Percentiles rank a stretch among this genome's conserved stretches.
Conservation (phyloP, 2,113 vertebrate genomes). For the Manacus vitellinus region DNA sequence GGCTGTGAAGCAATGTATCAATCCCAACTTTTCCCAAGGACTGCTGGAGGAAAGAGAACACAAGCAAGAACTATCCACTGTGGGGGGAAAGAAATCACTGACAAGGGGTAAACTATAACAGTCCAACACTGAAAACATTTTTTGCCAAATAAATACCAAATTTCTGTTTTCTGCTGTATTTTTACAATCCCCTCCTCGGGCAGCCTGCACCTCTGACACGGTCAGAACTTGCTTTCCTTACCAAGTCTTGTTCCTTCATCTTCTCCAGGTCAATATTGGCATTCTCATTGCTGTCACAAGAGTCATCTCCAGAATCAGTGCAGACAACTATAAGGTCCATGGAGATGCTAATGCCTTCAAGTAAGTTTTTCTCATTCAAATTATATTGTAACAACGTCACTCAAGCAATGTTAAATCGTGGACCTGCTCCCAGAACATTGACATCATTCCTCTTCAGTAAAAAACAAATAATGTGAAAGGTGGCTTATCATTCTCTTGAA, state of each 20-base stretch:
- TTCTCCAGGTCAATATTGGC: constrained; percentile 87
- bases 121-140: background rate
- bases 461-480: background rate
- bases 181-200: background rate
- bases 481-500: background rate
- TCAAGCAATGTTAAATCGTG: accelerated
- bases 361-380: constrained; percentile 73
- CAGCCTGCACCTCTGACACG: background rate
- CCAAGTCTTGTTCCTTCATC: background rate
- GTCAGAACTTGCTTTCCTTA: background rate
- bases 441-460: background rate
- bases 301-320: constrained; percentile 94
- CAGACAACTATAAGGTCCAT: constrained; percentile 91
- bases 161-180: background rate
- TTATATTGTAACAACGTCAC: background rate
- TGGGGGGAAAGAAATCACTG: background rate
- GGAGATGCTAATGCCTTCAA: constrained; percentile 91
- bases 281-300: constrained; percentile 93
- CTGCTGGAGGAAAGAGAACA: background rate
- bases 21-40: background rate
- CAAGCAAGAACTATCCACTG: background rate
- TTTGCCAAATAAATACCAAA: background rate
- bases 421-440: background rate
- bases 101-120: accelerated
- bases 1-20: background rate